These are phyloP conservation scores for Ctenosaura bakeri DNA, from an alignment of 2,797 vertebrate genomes.

Conservation along the genomic window DNA sequence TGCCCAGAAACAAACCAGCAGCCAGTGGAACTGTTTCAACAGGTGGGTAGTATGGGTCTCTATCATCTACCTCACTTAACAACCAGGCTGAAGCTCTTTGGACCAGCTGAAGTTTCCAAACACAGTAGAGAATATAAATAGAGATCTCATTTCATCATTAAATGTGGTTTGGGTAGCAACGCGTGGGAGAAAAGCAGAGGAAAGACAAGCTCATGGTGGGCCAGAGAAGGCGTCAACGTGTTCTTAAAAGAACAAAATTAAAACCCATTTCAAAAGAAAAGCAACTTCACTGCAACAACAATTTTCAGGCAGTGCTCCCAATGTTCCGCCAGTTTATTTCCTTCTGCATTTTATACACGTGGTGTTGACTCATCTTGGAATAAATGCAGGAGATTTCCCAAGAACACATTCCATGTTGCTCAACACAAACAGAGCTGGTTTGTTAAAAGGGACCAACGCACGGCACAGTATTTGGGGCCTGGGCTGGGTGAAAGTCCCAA, in stretches of 20 bases:
- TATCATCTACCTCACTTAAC: too few relatives aligned
- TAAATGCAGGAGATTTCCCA: background rate
- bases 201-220: background rate
- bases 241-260: background rate
- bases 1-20: too few relatives aligned
- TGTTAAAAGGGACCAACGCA: background rate
- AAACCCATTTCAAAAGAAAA: background rate
- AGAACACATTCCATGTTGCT: background rate
- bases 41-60: too few relatives aligned
- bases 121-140: background rate
- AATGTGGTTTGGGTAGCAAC: background rate
- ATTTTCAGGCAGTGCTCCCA: background rate
- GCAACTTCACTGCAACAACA: background rate
- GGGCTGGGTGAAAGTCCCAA: background rate
- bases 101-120: too few relatives aligned
- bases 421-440: background rate
- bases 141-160: background rate
- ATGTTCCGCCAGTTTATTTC: background rate
- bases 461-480: too few relatives aligned
- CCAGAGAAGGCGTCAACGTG: background rate
- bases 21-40: too few relatives aligned
- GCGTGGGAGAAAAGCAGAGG: background rate
- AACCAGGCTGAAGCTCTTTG: too few relatives aligned
- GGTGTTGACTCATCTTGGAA: constrained; percentile 3
- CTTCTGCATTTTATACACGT: background rate